These are phyloP conservation scores for Meloe dianella DNA, from an alignment of 2,888 invertebrate species.

Conservation along the genomic window DNA sequence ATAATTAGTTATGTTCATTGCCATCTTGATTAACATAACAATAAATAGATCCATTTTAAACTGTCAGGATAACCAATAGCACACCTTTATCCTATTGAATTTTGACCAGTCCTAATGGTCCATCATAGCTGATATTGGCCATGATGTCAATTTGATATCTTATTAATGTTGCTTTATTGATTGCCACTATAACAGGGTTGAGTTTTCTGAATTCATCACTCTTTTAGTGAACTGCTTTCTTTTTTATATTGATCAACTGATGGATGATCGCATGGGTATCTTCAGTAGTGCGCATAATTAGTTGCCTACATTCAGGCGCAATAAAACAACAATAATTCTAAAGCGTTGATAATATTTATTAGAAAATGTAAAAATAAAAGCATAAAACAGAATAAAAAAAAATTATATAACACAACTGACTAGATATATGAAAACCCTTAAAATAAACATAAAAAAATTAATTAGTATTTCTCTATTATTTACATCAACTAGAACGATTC, in stretches of 20 bases:
- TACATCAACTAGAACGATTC: slow-evolving; percentile 4
- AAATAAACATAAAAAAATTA: slow-evolving; percentile 12
- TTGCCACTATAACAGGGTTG: not conserved
- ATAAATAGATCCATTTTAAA: slow-evolving; percentile 49
- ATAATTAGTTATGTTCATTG: slow-evolving; percentile 51
- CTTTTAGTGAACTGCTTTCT: no score
- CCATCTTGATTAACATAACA: slow-evolving; percentile 53
- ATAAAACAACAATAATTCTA: not conserved
- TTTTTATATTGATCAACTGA: no score
- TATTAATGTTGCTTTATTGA: slow-evolving; percentile 19
- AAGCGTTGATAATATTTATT: slow-evolving; percentile 8
- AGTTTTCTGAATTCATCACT: not conserved
- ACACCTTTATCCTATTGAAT: slow-evolving; percentile 36
- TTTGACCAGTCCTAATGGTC: slow-evolving; percentile 34
- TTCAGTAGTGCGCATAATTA: not conserved
- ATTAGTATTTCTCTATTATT: not conserved
- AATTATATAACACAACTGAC: slow-evolving; percentile 30
- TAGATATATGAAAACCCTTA: slow-evolving; percentile 30
- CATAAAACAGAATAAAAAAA: slow-evolving; percentile 21
- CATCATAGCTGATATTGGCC: slow-evolving; percentile 25
- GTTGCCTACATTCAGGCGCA: not conserved
- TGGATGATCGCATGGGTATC: no score
- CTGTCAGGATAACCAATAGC: slow-evolving; percentile 42
- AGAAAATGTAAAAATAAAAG: slow-evolving; percentile 12
- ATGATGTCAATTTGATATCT: slow-evolving; percentile 31